Evolutionary conservation across 2,113 vertebrate species (phyloP).

Genomic region (Sapajus apella): DNA sequence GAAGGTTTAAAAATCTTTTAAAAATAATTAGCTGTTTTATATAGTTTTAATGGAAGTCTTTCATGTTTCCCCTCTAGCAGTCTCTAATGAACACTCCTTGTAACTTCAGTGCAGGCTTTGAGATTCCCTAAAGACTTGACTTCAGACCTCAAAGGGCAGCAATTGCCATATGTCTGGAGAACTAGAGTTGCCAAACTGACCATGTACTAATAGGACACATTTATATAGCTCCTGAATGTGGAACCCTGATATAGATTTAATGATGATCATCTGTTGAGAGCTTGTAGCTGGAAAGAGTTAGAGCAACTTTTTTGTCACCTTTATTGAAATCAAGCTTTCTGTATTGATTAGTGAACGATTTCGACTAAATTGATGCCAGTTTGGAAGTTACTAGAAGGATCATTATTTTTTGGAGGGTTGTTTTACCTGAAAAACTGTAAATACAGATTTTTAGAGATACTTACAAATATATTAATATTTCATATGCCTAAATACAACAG

Average conservation of each 20-base stretch:
- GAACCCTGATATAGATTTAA: slow-evolving; percentile 82
- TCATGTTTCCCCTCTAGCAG: slow-evolving; percentile 85
- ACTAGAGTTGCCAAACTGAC: slow-evolving; percentile 85
- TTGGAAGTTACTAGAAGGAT: slow-evolving; percentile 61
- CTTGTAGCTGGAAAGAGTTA: slow-evolving; percentile 82
- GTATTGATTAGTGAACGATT: slow-evolving; percentile 74
- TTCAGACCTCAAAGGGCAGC: slow-evolving; percentile 89
- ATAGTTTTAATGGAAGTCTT: slow-evolving; percentile 84
- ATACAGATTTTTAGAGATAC: background rate
- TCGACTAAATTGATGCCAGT: slow-evolving; percentile 6
- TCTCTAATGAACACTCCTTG: slow-evolving; percentile 87
- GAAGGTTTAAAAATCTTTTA: slow-evolving; percentile 83
- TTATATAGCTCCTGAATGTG: slow-evolving; percentile 80
- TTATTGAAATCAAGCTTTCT: slow-evolving; percentile 80
- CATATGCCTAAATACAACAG: background rate
- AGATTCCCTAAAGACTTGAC: slow-evolving; percentile 88
- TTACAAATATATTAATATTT: slow-evolving; percentile 36
- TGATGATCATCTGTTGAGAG: slow-evolving; percentile 87
- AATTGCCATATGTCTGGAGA: slow-evolving; percentile 89
- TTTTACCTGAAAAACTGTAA: slow-evolving; percentile 47
- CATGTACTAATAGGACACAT: slow-evolving; percentile 87
- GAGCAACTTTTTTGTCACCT: slow-evolving; percentile 85
- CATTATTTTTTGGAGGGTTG: slow-evolving; percentile 5
- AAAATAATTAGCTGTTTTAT: slow-evolving; percentile 88
- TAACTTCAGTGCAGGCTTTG: slow-evolving; percentile 85